These are phyloP conservation scores for Tyto alba DNA, from an alignment of 2,113 vertebrate genomes.

Conservation along the genomic window DNA sequence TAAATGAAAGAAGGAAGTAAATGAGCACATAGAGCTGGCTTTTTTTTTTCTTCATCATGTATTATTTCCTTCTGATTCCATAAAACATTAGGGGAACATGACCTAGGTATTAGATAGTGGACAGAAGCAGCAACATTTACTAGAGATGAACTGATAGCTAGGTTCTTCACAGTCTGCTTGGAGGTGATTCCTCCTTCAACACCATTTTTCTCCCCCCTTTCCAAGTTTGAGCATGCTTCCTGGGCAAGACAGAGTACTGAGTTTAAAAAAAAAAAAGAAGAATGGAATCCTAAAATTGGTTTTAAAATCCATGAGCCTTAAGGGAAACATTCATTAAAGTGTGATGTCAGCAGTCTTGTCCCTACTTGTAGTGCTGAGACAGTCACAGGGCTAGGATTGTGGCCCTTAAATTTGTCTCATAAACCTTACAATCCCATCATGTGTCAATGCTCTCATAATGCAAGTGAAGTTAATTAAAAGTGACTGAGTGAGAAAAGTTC, in stretches of 20 bases:
- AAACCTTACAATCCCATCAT: background rate
- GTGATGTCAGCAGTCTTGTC: background rate
- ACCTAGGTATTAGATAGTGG: background rate
- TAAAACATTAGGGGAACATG: background rate
- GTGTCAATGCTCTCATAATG: background rate
- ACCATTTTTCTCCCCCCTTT: accelerated
- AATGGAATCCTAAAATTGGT: background rate
- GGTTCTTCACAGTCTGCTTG: background rate
- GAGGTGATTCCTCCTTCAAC: background rate
- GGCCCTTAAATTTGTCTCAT: background rate
- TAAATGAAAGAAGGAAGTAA: background rate
- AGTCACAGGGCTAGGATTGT: accelerated
- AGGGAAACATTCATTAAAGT: background rate
- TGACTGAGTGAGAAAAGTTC: background rate
- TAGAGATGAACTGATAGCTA: background rate
- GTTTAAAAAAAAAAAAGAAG: background rate
- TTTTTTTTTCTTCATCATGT: background rate
- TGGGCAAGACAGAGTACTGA: background rate
- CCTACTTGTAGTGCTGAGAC: background rate
- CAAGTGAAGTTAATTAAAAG: background rate
- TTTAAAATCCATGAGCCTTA: background rate
- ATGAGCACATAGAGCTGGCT: background rate
- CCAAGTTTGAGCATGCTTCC: background rate
- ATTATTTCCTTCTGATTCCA: background rate
- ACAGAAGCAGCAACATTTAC: background rate